phyloP scores from a whole-genome alignment of 1,140 invertebrate genomes.

The Zaprionus nigranus region DNA sequence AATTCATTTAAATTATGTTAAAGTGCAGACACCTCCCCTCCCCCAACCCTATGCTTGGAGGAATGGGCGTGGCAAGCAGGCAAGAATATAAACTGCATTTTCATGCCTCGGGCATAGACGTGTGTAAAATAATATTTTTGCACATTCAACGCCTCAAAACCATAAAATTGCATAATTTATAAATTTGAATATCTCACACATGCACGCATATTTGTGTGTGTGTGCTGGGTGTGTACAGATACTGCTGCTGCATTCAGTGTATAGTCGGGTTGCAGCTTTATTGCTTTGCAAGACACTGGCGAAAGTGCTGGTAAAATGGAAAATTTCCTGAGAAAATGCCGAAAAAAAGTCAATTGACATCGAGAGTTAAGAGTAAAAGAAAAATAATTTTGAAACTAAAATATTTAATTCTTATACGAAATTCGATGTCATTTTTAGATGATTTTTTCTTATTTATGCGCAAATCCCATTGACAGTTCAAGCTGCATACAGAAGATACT shows the following conservation, averaged over 20 bases:
- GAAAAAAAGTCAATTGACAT: constrained; percentile 14
- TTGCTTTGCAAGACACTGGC: constrained; percentile 47
- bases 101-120: constrained; percentile 58
- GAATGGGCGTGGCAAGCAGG: constrained; percentile 14
- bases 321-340: constrained; percentile 16
- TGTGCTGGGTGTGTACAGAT: neutral
- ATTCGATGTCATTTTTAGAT: constrained; percentile 41
- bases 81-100: constrained; percentile 39
- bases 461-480: constrained; percentile 66
- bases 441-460: constrained; percentile 42
- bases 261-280: constrained; percentile 51
- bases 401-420: constrained; percentile 33
- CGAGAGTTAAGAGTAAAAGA: neutral
- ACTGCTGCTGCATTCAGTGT: constrained; percentile 14
- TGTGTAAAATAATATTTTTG: constrained; percentile 80
- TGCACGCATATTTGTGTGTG: constrained; percentile 9
- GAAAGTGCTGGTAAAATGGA: constrained; percentile 24
- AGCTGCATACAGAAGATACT: constrained; percentile 43
- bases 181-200: constrained; percentile 75
- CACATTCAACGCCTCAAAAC: constrained; percentile 72
- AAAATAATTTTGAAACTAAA: constrained; percentile 1
- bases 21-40: constrained; percentile 55
- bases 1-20: constrained; percentile 79
- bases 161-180: constrained; percentile 81
- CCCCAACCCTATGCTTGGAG: neutral